Conservation (phyloP, 1,140 invertebrate genomes). For the Chironomus tepperi region DNA sequence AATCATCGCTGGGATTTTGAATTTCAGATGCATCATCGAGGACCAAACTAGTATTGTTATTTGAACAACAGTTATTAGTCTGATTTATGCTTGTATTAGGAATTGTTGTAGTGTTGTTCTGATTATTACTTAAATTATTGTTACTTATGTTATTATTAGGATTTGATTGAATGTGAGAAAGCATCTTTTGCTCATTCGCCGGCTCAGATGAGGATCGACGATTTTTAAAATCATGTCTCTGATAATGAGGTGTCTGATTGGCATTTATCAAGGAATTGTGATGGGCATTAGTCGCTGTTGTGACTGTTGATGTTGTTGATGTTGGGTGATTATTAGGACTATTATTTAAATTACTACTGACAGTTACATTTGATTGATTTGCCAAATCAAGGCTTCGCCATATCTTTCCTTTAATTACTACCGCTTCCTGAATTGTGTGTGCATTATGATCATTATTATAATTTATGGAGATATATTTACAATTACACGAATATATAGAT, state of each 20-base stretch:
- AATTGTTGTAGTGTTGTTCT: background rate
- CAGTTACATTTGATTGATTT: conserved; percentile 26
- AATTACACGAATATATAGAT: background rate
- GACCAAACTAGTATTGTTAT: background rate
- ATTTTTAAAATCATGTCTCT: conserved; percentile 26
- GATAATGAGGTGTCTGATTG: conserved; percentile 23
- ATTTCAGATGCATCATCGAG: conserved; percentile 3
- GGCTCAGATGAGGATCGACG: conserved; percentile 26
- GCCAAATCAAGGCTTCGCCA: conserved; percentile 56
- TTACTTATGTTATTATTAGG: conserved; percentile 1
- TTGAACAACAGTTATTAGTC: background rate
- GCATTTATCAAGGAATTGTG: conserved; percentile 15
- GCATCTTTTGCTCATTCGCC: background rate
- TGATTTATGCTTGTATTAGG: background rate
- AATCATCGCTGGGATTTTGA: background rate
- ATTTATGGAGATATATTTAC: background rate
- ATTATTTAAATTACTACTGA: background rate
- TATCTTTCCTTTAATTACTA: conserved; percentile 25
- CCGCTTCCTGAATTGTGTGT: conserved; percentile 22
- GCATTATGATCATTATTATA: background rate
- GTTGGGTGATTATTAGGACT: background rate
- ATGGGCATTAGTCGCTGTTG: conserved; percentile 20
- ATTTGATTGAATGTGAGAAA: background rate
- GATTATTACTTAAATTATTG: background rate
- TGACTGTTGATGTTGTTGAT: background rate